Conservation (phyloP, 2,797 vertebrate genomes). For the Fundulus diaphanus region DNA sequence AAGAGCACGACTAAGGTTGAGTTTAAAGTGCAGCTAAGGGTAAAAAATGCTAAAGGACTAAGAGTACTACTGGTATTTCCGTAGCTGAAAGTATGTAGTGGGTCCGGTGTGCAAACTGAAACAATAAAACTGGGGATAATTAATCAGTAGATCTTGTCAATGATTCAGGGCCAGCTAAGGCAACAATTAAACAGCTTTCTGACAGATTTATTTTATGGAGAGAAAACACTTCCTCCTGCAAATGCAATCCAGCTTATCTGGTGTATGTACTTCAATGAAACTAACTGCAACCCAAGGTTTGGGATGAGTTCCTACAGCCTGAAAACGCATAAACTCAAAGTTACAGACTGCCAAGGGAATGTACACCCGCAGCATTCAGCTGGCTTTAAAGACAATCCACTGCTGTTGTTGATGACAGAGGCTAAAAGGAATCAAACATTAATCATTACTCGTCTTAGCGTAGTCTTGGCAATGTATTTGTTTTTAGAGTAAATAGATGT, state of each 20-base stretch:
- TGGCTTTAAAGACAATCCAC: slow-evolving; percentile 25
- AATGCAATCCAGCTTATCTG: neutral
- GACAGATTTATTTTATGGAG: neutral
- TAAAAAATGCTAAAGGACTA: slow-evolving; percentile 5
- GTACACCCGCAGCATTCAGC: slow-evolving; percentile 38
- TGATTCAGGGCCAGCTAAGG: slow-evolving; percentile 4
- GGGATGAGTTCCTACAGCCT: slow-evolving; percentile 18
- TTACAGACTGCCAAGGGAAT: slow-evolving; percentile 36
- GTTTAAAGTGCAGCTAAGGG: slow-evolving; percentile 39
- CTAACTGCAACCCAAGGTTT: slow-evolving; percentile 25
- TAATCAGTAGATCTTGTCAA: slow-evolving; percentile 26
- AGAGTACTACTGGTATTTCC: slow-evolving; percentile 8
- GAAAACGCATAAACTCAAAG: slow-evolving; percentile 27
- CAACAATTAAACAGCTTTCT: slow-evolving; percentile 1
- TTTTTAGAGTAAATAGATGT: slow-evolving; percentile 36
- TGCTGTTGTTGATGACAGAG: slow-evolving; percentile 32
- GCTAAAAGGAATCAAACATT: slow-evolving; percentile 41
- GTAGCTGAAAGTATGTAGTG: slow-evolving; percentile 32
- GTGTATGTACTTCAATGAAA: slow-evolving; percentile 23
- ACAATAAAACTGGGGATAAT: slow-evolving; percentile 28
- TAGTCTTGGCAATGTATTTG: slow-evolving; percentile 11
- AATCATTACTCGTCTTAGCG: slow-evolving; percentile 14
- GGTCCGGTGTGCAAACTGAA: slow-evolving; percentile 16
- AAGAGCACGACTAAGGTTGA: neutral
- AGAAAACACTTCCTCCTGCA: neutral